These are phyloP conservation scores for Cnemophilus loriae DNA, from an alignment of 2,113 vertebrate species.

Conservation along the genomic window DNA sequence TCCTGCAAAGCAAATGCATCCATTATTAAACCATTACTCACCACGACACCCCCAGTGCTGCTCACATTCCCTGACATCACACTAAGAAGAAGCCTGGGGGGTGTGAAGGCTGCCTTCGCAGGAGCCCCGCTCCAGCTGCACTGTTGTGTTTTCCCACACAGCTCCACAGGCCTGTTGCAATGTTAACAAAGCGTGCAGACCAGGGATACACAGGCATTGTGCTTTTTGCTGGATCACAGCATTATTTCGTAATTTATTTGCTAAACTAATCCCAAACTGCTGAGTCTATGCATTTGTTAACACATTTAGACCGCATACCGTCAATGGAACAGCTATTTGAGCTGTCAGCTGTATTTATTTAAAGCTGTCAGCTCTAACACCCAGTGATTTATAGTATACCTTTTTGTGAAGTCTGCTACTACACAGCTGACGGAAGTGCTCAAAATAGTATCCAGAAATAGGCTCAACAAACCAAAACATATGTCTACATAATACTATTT, in stretches of 20 bases:
- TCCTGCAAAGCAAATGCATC: neutral
- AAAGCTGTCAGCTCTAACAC: constrained; percentile 50
- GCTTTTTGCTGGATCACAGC: constrained; percentile 18
- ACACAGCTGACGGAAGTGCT: constrained; percentile 1
- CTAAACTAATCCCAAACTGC: constrained; percentile 45
- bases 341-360: constrained; percentile 59
- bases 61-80: neutral
- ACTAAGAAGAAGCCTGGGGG: neutral
- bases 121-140: neutral
- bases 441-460: constrained; percentile 9
- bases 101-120: neutral
- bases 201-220: constrained; percentile 11
- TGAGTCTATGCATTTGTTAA: constrained; percentile 34
- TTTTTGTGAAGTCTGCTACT: constrained; percentile 34
- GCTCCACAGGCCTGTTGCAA: neutral
- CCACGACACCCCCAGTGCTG: neutral
- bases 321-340: constrained; percentile 50
- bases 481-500: neutral
- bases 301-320: constrained; percentile 32
- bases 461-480: neutral
- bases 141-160: neutral
- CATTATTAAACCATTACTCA: constrained; percentile 17
- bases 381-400: constrained; percentile 36
- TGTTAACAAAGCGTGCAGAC: neutral
- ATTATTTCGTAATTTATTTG: constrained; percentile 30